Percentiles rank a stretch among this genome's conserved stretches.
These are phyloP conservation scores for Delia radicum DNA, from an alignment of 1,140 invertebrate species.

Conservation along the genomic window DNA sequence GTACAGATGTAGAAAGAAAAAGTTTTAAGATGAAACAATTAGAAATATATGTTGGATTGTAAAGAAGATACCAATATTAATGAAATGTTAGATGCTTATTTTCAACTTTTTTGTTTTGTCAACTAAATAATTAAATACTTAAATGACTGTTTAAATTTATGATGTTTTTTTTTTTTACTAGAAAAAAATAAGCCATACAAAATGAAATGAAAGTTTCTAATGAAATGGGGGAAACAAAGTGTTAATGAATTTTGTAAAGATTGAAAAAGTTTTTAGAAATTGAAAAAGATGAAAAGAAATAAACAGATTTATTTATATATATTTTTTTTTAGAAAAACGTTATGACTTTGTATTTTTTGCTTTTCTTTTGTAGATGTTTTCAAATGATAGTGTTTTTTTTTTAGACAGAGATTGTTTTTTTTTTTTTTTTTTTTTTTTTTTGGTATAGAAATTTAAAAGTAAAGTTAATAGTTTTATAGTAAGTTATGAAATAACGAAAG, in stretches of 20 bases:
- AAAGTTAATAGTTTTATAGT: too few species aligned
- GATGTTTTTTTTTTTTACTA: neutral
- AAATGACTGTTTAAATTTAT: slow-evolving; percentile 36
- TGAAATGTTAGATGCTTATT: slow-evolving; percentile 13
- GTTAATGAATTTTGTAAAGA: slow-evolving; percentile 26
- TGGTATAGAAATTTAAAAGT: slow-evolving; percentile 3
- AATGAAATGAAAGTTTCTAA: slow-evolving; percentile 41
- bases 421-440: too few species aligned
- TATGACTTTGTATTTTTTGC: slow-evolving; percentile 52
- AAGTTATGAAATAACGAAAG: too few species aligned
- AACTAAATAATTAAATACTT: slow-evolving; percentile 33
- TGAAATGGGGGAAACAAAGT: slow-evolving; percentile 25
- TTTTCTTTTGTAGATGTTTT: slow-evolving; percentile 27
- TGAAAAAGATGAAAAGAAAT: slow-evolving; percentile 11
- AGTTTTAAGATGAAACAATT: neutral
- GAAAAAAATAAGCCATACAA: neutral
- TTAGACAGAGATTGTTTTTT: slow-evolving; percentile 22
- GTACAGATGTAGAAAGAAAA: too few species aligned
- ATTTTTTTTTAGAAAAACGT: slow-evolving; percentile 45
- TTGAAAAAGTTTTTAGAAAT: slow-evolving; percentile 28
- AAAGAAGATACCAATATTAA: neutral
- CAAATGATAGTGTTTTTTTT: too few species aligned
- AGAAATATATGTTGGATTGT: neutral
- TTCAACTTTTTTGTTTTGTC: neutral
- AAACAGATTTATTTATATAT: slow-evolving; percentile 29